Percentiles rank a stretch among this genome's conserved stretches.
phyloP scores from a whole-genome alignment of 1,140 invertebrate species.

The Latrodectus geometricus region DNA sequence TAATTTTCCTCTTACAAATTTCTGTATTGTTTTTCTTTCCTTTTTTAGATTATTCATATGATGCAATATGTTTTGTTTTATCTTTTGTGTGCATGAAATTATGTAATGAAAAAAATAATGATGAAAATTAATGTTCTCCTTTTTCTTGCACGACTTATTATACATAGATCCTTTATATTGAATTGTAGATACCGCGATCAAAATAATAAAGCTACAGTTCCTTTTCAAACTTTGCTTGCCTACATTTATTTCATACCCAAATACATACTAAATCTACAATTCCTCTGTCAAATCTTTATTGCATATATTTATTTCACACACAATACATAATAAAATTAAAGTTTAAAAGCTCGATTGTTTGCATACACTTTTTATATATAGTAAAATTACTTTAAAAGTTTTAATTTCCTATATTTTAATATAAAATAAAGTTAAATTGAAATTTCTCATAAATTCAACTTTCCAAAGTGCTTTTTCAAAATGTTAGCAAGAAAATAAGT shows the following conservation, averaged over 20 bases:
- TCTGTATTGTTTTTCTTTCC: neutral
- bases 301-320: too few relatives aligned
- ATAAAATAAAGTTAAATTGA: too few relatives aligned
- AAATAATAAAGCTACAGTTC: slow-evolving; percentile 62
- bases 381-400: too few relatives aligned
- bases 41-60: slow-evolving; percentile 50
- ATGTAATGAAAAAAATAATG: slow-evolving; percentile 5
- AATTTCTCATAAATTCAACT: too few relatives aligned
- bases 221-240: slow-evolving; percentile 36
- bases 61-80: slow-evolving; percentile 19
- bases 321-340: too few relatives aligned
- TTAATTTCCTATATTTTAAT: too few relatives aligned
- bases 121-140: slow-evolving; percentile 54
- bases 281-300: too few relatives aligned
- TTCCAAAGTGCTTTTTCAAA: too few relatives aligned
- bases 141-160: slow-evolving; percentile 56
- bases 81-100: slow-evolving; percentile 56
- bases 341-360: too few relatives aligned
- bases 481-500: too few relatives aligned
- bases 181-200: slow-evolving; percentile 61
- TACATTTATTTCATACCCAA: neutral
- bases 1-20: neutral
- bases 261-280: too few relatives aligned
- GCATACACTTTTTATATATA: too few relatives aligned
- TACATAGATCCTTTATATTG: slow-evolving; percentile 61